phyloP scores from a whole-genome alignment of 2,888 invertebrate genomes.

The Pterostichus madidus region DNA sequence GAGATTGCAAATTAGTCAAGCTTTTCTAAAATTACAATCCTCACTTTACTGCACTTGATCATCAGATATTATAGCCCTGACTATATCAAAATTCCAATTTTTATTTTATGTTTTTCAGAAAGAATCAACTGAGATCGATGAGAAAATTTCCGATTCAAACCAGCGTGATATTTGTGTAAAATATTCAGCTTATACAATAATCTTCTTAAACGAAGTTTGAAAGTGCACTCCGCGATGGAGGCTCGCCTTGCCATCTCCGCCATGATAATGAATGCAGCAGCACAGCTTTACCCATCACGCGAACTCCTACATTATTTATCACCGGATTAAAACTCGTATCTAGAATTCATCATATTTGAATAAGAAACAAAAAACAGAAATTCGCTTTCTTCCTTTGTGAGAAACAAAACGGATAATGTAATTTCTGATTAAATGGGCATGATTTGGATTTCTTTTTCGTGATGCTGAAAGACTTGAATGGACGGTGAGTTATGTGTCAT shows the following conservation, averaged over 20 bases:
- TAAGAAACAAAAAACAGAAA: constrained; percentile 32
- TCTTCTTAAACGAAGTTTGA: constrained; percentile 57
- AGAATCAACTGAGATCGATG: constrained; percentile 26
- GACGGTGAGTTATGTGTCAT: neutral
- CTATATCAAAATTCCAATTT: too few relatives aligned
- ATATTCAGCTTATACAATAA: constrained; percentile 63
- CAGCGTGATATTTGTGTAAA: constrained; percentile 52
- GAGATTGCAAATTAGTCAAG: too few relatives aligned
- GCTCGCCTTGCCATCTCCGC: neutral
- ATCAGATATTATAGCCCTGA: too few relatives aligned
- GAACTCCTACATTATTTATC: constrained; percentile 43
- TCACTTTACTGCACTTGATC: too few relatives aligned
- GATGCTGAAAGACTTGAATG: constrained; percentile 21
- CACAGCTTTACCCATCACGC: constrained; percentile 32
- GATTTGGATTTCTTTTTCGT: constrained; percentile 29
- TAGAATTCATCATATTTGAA: constrained; percentile 42
- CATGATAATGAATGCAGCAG: constrained; percentile 50
- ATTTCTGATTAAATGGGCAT: constrained; percentile 32
- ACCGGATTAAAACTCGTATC: constrained; percentile 49
- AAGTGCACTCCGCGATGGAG: constrained; percentile 45
- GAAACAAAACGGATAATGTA: constrained; percentile 48
- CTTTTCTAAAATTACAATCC: too few relatives aligned
- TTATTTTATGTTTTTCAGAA: neutral
- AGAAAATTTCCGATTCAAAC: constrained; percentile 35
- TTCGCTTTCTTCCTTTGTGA: constrained; percentile 11